Evolutionary conservation across 2,888 invertebrate genomes (phyloP), one percentile per base, ranked within the genome.

Genomic region (Mimachlamys varia): DNA sequence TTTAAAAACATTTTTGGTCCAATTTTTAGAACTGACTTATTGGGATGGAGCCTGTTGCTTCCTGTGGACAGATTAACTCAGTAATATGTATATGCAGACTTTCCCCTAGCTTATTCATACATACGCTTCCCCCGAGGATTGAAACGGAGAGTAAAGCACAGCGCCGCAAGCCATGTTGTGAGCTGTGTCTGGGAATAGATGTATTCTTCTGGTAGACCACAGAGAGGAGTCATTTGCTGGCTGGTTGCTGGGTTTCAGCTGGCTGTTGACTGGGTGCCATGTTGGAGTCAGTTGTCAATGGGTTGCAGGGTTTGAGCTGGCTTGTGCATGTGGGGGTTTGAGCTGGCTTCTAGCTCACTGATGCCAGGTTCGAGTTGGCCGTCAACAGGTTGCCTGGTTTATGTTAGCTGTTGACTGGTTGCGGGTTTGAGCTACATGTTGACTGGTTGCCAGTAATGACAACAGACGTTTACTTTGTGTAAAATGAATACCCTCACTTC

Each of bases 11-110:
- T 62, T 76, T 76, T 76, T 76, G 76, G 76, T 76, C 76, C 76
- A 76, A 76, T 76, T 76, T 76, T 76, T 76, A 76, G 76, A 76
- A 76, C 27, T 33, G 76, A 76, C 76, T 13, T 22, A 22, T 76
- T 76, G 27, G 76, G 76, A 76, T 76, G 76, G 76, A 76, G 76
- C 76, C 2, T 76, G 10, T 33, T 33, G 76, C 76, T 76, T 22
- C 22, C 76, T 76, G 76, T 76, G 76, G 76, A 76, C 27, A 76
- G 76, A 76, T 33, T 27, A 76, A 76, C 76, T 76, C 76, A 76
- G 76, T 76, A 76, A 76, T 76, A 33, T 76, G 76, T 76, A 76
- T 76, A 76, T 76, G 76, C 76, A 76, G 76, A 76, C 76, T 76
- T 76, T 76, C 76, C 33, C 76, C 33, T 76, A 76, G 76, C 76